Base-by-base conservation (phyloP, 2,888 invertebrate genomes). In the Xestoiulus laeticollis region DNA sequence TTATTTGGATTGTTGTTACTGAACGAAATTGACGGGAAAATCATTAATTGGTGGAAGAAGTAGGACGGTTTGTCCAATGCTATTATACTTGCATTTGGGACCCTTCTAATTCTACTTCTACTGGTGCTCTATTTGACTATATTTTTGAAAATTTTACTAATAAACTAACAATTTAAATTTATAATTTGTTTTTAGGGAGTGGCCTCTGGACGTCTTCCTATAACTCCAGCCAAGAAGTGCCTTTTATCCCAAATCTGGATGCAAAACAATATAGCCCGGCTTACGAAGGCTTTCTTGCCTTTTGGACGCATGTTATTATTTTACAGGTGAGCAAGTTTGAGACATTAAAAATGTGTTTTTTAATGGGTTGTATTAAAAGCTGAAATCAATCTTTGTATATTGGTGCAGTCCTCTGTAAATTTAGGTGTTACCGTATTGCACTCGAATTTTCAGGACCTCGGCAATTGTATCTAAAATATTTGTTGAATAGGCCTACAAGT, bases 221-320 rank as follows among this genome's bases (percentile, higher is more conserved):
- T 91, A 91, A 92, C 43, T 92, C 92, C 33, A 92, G 93, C 88
- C 93, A 94, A 89, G 92, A 93, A 85, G 91, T 95, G 89, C 96
- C 96, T 48, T 96, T 96, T 92, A 93, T 96, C 88, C 89, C 90
- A 16, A 90, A 90, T 88, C 89, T 89, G 10, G 90, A 91, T 87
- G 90, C 90, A 88, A 89, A 89, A 43, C 88, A 89, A 68, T 90
- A 90, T 86, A 91, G 90, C 89, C 91, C 91, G 26, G 90, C 91
- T 44, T 94, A 94, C 91, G 96, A 96, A 91, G 96, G 96, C 12
- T 94, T 98, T 91, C 93, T 97, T 87, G 96, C 96, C 90, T 99
- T 99, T 93, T 98, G 97, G 96, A 98, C 97, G 1, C 98, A 96
- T 92, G 96, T 99, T 90, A 98, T 99, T 91, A 96, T 98, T 90